phyloP scores from a whole-genome alignment of 35 echinoderm and acorn worm genomes.

The Stichopus chloronotus region DNA sequence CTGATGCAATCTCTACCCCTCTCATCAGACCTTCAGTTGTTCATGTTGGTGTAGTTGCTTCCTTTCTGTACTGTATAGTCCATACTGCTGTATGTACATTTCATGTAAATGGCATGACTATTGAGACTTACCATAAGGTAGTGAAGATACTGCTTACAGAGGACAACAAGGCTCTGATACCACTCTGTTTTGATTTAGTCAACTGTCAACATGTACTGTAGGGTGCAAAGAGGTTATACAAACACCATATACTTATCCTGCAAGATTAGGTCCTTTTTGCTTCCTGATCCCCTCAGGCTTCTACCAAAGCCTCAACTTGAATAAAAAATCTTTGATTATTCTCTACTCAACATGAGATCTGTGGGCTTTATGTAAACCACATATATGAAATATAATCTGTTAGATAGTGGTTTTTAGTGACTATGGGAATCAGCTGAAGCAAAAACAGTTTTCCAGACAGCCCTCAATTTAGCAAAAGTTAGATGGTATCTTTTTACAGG shows the following conservation, averaged over 20 bases:
- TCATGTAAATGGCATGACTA: no score
- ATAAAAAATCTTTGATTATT: not conserved
- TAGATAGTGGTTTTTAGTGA: not conserved
- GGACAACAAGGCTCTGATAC: not conserved
- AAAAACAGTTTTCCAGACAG: not conserved
- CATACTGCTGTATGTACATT: no score
- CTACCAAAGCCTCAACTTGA: not conserved
- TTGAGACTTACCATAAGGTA: no score
- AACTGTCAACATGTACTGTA: slow-evolving; percentile 20
- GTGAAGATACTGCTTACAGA: not conserved
- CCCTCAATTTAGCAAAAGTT: no score
- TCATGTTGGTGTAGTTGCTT: no score
- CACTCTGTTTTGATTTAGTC: slow-evolving; percentile 24
- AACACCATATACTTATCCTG: not conserved
- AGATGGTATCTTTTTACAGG: not conserved
- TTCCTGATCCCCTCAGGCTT: slow-evolving; percentile 28
- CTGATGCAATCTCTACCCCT: no score
- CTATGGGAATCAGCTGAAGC: not conserved
- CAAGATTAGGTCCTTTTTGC: not conserved
- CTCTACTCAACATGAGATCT: not conserved
- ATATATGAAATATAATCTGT: slow-evolving; percentile 2
- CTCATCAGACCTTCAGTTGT: no score
- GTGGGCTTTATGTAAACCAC: not conserved
- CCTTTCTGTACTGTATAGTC: no score
- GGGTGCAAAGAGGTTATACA: slow-evolving; percentile 36